Percentiles rank a stretch among this genome's conserved stretches.
Conservation (phyloP, 2,113 vertebrate species). For the Holacanthus passer region DNA sequence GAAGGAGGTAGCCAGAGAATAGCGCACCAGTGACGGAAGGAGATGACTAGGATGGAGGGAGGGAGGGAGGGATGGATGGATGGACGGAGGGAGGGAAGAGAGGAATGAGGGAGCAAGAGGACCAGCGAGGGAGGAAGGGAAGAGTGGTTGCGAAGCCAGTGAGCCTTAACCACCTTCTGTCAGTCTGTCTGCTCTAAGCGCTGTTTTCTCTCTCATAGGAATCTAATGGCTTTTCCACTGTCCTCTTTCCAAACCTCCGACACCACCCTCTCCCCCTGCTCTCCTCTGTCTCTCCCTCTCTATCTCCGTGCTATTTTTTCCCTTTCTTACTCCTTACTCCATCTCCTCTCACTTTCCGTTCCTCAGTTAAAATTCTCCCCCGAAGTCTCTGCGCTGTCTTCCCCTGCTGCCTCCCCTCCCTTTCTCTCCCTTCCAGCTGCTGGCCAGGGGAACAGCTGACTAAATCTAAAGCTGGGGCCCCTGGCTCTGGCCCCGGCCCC, state of each 20-base stretch:
- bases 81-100: slow-evolving; percentile 41
- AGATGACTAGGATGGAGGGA: too few species aligned
- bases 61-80: slow-evolving; percentile 41
- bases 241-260: slow-evolving; percentile 76
- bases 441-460: slow-evolving; percentile 84
- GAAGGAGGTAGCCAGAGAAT: slow-evolving; percentile 64
- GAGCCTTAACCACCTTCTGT: slow-evolving; percentile 83
- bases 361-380: slow-evolving; percentile 54
- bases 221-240: slow-evolving; percentile 84
- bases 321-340: slow-evolving; percentile 45
- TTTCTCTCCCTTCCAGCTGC: slow-evolving; percentile 75
- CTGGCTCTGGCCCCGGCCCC: slow-evolving; percentile 69
- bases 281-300: slow-evolving; percentile 26
- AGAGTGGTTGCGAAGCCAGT: slow-evolving; percentile 75
- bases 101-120: slow-evolving; percentile 60
- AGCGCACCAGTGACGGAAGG: slow-evolving; percentile 58
- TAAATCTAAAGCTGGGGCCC: slow-evolving; percentile 81
- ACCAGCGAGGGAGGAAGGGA: slow-evolving; percentile 65
- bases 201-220: slow-evolving; percentile 78
- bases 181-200: slow-evolving; percentile 75
- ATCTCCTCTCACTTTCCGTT: slow-evolving; percentile 64
- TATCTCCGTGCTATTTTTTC: slow-evolving; percentile 37
- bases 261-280: slow-evolving; percentile 35
- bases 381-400: slow-evolving; percentile 42
- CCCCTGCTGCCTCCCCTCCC: slow-evolving; percentile 50